Evolutionary conservation across 2,797 vertebrate species (phyloP), one percentile per base, ranked within the genome.

Genomic region (Enteromius unitaeniatus): DNA sequence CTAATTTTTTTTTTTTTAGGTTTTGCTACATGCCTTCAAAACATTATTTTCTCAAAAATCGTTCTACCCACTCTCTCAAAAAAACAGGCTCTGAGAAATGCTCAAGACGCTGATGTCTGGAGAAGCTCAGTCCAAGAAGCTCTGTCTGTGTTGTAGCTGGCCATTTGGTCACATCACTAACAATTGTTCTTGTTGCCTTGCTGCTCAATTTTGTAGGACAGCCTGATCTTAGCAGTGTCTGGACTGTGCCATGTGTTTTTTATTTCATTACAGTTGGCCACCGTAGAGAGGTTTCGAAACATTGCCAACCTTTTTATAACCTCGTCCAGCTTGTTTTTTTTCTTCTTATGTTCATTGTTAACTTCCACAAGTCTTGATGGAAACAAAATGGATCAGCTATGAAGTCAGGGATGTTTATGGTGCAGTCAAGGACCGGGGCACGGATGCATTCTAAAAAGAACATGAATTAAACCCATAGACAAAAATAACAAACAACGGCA

Each of bases 191-290:
- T 28, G 6, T 80, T 79, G 62, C 28, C 13, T 68, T 65, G 21
- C 40, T 80, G 37, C 26, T 47, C 37, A 62, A 45, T 47, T 74
- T 81, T 49, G 55, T 49, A 74, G 26, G 28, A 73, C 55, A 64
- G 79, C 8, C 42, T 9, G 40, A 40, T 74, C 42, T 49, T 51
- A 82, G 28, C 55, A 51, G 45, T 74, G 55, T 64, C 26, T 74
- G 51, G 55, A 62, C 19, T 81, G 79, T 64, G 79, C 14, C 3
- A 49, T 64, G 55, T 64, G 79, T 81, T 73, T 81, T 72, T 21
- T 2, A 62, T 72, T 73, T 47, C 0, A 19, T 72, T 73, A 62
- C 79, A 72, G 17, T n/a, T 60, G 37, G 23, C 45, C 23, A 60
- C 47, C 31, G 26, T 72, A 26, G 67, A 31, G 53, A 81, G 19